These are phyloP conservation scores for Empidonax traillii DNA, from an alignment of 2,113 vertebrate species.

Conservation along the genomic window DNA sequence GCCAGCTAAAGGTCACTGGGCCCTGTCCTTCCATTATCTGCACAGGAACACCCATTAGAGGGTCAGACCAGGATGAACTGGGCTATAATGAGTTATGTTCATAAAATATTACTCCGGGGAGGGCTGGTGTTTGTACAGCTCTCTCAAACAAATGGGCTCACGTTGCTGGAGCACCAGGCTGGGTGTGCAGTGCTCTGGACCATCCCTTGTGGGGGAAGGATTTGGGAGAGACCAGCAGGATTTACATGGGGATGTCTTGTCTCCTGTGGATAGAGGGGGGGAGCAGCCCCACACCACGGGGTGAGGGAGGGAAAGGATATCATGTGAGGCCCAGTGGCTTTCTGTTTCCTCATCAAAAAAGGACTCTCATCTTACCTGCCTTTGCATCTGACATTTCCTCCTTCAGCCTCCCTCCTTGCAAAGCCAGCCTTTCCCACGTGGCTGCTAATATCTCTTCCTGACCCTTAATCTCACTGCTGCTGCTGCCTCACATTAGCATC, in stretches of 20 bases:
- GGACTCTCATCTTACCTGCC: neutral
- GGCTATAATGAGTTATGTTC: neutral
- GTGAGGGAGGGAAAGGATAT: neutral
- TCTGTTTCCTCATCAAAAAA: neutral
- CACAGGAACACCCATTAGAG: neutral
- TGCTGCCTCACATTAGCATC: slow-evolving; percentile 26
- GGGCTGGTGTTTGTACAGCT: neutral
- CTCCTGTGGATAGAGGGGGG: neutral
- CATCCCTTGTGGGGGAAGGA: fast-evolving
- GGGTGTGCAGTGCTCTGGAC: neutral
- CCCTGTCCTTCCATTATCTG: neutral
- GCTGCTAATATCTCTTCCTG: neutral
- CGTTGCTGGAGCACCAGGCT: neutral
- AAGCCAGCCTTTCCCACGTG: neutral
- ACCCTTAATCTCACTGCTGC: neutral
- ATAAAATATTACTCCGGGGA: neutral
- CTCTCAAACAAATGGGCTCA: neutral
- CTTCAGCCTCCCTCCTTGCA: neutral
- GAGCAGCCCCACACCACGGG: neutral
- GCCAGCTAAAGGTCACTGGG: slow-evolving; percentile 2
- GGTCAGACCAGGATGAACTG: neutral
- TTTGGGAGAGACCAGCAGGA: neutral
- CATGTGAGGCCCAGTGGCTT: neutral
- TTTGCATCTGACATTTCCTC: neutral
- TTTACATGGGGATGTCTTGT: neutral